phyloP scores from a whole-genome alignment of 2,888 invertebrate genomes.

The Lithophane semibrunnea region DNA sequence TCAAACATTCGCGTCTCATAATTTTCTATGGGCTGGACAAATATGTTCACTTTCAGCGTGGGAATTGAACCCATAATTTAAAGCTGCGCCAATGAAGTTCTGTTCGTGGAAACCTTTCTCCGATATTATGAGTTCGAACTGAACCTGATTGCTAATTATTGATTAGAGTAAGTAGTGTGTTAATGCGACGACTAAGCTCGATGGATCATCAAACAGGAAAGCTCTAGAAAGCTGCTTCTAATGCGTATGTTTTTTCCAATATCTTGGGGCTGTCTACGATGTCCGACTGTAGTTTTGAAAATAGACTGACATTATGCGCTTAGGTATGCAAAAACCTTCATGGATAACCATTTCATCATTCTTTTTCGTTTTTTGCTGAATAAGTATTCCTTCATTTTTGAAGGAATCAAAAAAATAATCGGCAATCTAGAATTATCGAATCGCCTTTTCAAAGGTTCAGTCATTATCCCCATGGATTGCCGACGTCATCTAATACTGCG shows the following conservation, averaged over 20 bases:
- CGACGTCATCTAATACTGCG: not conserved
- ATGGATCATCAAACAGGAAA: not conserved
- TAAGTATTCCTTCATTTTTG: too few relatives aligned
- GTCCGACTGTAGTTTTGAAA: not conserved
- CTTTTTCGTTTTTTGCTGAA: too few relatives aligned
- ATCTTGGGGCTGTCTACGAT: too few relatives aligned
- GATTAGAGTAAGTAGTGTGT: constrained; percentile 1
- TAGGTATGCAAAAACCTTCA: not conserved
- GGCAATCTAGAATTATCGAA: not conserved
- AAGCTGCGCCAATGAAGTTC: not conserved
- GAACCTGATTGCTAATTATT: not conserved
- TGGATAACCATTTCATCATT: not conserved
- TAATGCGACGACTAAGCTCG: not conserved
- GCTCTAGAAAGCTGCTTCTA: constrained; percentile 19
- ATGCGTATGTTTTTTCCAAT: not conserved
- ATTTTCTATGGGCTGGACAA: not conserved
- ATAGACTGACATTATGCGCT: not conserved
- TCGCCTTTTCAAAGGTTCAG: too few relatives aligned
- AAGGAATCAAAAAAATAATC: too few relatives aligned
- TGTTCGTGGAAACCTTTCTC: too few relatives aligned
- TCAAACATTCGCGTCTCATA: not conserved
- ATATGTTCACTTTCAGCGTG: not conserved
- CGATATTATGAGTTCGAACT: not conserved
- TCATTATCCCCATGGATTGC: not conserved
- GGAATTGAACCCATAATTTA: not conserved